Base-by-base conservation (phyloP, 1,140 invertebrate species). In the Cotesia glomerata region DNA sequence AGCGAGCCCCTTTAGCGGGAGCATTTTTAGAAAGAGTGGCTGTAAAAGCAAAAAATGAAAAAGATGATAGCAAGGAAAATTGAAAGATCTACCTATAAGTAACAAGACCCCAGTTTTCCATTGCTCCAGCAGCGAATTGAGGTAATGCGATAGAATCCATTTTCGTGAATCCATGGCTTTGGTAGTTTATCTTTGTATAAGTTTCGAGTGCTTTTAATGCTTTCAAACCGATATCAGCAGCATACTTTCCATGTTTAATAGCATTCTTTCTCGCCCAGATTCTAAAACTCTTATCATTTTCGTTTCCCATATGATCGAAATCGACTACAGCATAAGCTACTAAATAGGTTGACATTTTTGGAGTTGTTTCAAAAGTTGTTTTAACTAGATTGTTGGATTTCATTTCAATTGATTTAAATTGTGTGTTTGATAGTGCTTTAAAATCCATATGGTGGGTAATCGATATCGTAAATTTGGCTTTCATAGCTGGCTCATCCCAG, bases 101-200 rank as follows among this genome's bases (percentile, higher is more conserved):
- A 1, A 91, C 87, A 0, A 92, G 79, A 7, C 91, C 91, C 91
- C 93, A 96, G 84, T 95, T 95, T 81, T 95, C 94, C 93, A 96
- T 95, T 32, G 94, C 95, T 36, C 93, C 94, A 0, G 94, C 91
- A 0, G 89, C 87, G 85, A 97, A 97, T 74, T 94, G 90, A 2
- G 93, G 92, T 58, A 94, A 89, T 8, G 91, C 90, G 34, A 94
- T 88, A 79, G 93, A 89, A 78, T 93, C 90, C 76, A 89, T 78
- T 79, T 91, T 89, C 0, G 68, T 5, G 4, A 67, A 8, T 32
- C 49, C 32, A 45, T 18, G 49, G 4, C 88, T 49, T 26, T 35
- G 0, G 68, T 39, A 79, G 0, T 11, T 4, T 13, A 81, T 74
- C 0, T 9, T 16, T 0, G 79, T 85, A 61, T 75, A 85, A 0